Conservation (phyloP, 2,113 vertebrate genomes). For the Xenopus borealis region DNA sequence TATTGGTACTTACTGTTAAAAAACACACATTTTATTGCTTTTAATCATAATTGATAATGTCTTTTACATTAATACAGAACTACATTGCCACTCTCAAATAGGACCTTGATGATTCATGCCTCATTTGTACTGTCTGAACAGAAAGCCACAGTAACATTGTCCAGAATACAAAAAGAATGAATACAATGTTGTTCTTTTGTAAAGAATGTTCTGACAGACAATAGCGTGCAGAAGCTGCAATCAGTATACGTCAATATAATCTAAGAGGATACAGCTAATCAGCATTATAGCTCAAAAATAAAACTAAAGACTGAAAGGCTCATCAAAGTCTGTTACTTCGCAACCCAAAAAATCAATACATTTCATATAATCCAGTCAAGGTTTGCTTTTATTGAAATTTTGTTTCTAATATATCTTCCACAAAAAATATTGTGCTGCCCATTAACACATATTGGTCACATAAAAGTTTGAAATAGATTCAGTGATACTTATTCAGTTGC, state of each 20-base stretch:
- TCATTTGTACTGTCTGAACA: slow-evolving; percentile 18
- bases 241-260: slow-evolving; percentile 34
- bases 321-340: slow-evolving; percentile 15
- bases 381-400: background rate
- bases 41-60: background rate
- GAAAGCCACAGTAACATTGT: slow-evolving; percentile 18
- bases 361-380: slow-evolving; percentile 17
- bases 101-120: slow-evolving; percentile 30
- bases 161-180: slow-evolving; percentile 15
- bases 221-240: slow-evolving; percentile 27
- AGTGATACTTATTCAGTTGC: too few relatives aligned
- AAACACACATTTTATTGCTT: background rate
- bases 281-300: slow-evolving; percentile 12
- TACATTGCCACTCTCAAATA: slow-evolving; percentile 3
- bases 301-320: slow-evolving; percentile 21
- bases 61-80: background rate
- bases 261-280: slow-evolving; percentile 23
- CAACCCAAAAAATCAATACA: background rate
- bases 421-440: background rate
- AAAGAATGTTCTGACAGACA: slow-evolving; percentile 16
- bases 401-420: background rate
- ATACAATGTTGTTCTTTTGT: slow-evolving; percentile 18
- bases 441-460: background rate
- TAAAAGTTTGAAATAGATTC: background rate
- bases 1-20: background rate